Base-by-base conservation (phyloP, 2,797 vertebrate genomes). In the Babyrousa celebensis region DNA sequence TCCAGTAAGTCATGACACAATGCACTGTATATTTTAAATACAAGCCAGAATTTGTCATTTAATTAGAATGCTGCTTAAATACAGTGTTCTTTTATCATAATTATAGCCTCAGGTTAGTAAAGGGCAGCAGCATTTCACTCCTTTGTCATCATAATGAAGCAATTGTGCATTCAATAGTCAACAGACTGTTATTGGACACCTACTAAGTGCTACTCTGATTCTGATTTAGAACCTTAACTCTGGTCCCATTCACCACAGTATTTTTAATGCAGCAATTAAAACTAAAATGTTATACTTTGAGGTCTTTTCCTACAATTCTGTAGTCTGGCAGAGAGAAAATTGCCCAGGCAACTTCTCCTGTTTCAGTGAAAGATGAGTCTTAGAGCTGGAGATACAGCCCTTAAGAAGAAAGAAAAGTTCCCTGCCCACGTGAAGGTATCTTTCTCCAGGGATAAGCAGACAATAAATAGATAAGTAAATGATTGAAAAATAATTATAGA, bases 41-140 rank as follows among this genome's bases (percentile, higher is more conserved):
- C 72, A 83, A 92, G 85, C 63, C 63, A 77, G 65, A 15, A 43
- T 83, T 97, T 67, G 12, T 93, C 84, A 65, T 86, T 70, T 93
- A 92, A n/a, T 89, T 88, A 95, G 68, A 74, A 67, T 75, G 75
- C 52, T 77, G 77, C 75, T 75, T 48, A 71, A 96, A 95, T 32
- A n/a, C 43, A 71, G 1, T 67, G 23, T 63, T 89, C 86, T 90
- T 74, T 75, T 48, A 60, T 71, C n/a, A 21, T 48, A 43, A 71
- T 85, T 82, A 36, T 58, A 83, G 54, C 36, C 40, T 52, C 11
- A 40, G 43, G 20, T 89, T 62, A 71, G 43, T 56, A 62, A 84
- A 90, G 56, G 21, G n/a, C 17, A 17, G n/a, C 17, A 17, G 27
- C 52, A 21, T 74, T 54, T 71, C 7, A 54, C 58, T 77, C 68